These are phyloP conservation scores for Albula glossodonta DNA, from an alignment of 2,113 vertebrate species.

Conservation along the genomic window DNA sequence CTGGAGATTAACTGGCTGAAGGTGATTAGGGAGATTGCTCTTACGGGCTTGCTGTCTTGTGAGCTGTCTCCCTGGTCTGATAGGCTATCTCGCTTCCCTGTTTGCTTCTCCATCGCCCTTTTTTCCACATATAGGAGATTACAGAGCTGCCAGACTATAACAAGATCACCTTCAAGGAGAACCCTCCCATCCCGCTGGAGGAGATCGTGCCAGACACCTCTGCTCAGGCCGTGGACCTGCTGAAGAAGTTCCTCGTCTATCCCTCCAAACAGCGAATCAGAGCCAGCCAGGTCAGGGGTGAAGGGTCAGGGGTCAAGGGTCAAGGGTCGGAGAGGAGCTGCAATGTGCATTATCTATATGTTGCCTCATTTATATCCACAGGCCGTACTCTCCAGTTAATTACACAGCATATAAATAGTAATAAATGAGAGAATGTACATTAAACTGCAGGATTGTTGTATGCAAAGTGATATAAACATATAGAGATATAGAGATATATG, in stretches of 20 bases:
- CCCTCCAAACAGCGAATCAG: conserved; percentile 74
- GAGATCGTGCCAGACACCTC: conserved; percentile 81
- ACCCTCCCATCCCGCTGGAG: conserved; percentile 78
- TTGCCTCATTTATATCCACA: neutral
- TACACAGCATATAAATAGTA: neutral
- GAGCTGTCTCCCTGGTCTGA: neutral
- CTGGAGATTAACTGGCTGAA: too few species aligned
- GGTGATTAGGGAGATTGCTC: neutral
- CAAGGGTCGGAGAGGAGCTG: neutral
- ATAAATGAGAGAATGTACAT: neutral
- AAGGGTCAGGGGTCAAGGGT: neutral
- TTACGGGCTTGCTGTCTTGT: neutral
- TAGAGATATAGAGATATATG: too few species aligned
- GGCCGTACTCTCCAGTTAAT: neutral
- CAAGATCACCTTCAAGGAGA: conserved; percentile 90
- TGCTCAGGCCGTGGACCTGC: conserved; percentile 78
- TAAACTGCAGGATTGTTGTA: too few species aligned
- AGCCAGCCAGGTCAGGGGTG: conserved; percentile 69
- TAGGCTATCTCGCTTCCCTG: neutral
- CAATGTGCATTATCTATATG: neutral
- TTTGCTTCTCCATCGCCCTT: neutral
- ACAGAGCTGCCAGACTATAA: conserved; percentile 85
- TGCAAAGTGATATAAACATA: too few species aligned
- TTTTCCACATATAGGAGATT: conserved; percentile 70
- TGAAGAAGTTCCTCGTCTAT: conserved; percentile 81